A percentile compares a stretch with the other conserved stretches of the same genome.
These are phyloP conservation scores for Chlorops oryzae DNA, from an alignment of 1,140 invertebrate species.

Conservation along the genomic window DNA sequence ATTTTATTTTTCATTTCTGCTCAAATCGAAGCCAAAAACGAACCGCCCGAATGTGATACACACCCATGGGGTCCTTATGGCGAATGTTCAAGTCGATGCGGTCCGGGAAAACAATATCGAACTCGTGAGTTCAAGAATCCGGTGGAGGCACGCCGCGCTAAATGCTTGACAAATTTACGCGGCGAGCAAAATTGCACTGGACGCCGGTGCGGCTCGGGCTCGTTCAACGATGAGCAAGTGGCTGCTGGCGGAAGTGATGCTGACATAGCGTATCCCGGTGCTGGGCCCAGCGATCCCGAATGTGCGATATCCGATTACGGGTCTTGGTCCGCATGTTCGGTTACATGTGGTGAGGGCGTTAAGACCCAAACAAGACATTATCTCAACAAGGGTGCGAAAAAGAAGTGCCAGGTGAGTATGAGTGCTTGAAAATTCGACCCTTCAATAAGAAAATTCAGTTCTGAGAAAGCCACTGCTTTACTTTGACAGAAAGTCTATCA, in stretches of 20 bases:
- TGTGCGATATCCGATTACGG: constrained; percentile 68
- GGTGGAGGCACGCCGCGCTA: constrained; percentile 46
- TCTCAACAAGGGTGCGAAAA: constrained; percentile 34
- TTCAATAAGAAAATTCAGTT: background rate
- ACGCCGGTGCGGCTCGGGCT: constrained; percentile 41
- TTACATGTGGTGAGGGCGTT: constrained; percentile 54
- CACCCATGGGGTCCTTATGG: constrained; percentile 71
- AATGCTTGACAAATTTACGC: constrained; percentile 53
- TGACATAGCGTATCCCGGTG: constrained; percentile 12
- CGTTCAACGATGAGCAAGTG: constrained; percentile 50
- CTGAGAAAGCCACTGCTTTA: background rate
- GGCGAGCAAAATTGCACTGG: constrained; percentile 52
- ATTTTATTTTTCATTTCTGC: background rate
- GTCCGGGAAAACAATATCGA: constrained; percentile 63
- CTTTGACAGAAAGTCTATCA: constrained; percentile 28
- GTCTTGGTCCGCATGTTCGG: constrained; percentile 68
- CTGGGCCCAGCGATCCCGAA: constrained; percentile 38
- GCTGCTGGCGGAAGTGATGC: constrained; percentile 15
- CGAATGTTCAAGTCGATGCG: constrained; percentile 71
- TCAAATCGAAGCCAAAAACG: constrained; percentile 37
- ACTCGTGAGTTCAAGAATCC: constrained; percentile 57
- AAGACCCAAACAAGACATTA: constrained; percentile 31
- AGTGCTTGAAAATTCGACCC: background rate
- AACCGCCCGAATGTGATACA: constrained; percentile 57
- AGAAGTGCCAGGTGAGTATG: constrained; percentile 34